A percentile compares a stretch with the other conserved stretches of the same genome.
phyloP scores from a whole-genome alignment of 2,888 invertebrate genomes.

The Phrixothrix hirtus region DNA sequence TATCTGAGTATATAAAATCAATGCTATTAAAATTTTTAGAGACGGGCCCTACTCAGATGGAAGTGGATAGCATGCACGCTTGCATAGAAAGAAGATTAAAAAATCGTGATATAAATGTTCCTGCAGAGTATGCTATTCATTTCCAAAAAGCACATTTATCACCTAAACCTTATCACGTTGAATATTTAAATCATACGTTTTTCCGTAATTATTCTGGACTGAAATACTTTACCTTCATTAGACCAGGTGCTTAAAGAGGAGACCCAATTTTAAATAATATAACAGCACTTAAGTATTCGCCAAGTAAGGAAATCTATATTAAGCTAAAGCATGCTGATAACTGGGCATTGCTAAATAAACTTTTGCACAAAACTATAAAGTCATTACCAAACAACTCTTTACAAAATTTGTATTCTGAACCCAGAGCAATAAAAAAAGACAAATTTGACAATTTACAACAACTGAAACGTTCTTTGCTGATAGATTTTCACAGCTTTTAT shows the following conservation, averaged over 20 bases:
- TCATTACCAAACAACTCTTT: conserved; percentile 1
- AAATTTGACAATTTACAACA: too few relatives aligned
- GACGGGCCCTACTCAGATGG: conserved; percentile 3
- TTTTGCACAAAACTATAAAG: conserved; percentile 2
- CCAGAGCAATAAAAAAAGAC: too few relatives aligned
- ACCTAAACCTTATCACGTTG: conserved; percentile 6
- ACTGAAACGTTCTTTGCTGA: too few relatives aligned
- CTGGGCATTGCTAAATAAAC: conserved; percentile 5
- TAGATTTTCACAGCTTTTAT: too few relatives aligned
- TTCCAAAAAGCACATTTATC: conserved; percentile 3
- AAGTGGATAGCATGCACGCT: neutral
- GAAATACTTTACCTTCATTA: conserved; percentile 3
- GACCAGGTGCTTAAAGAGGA: neutral
- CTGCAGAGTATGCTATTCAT: conserved; percentile 10
- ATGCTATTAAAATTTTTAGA: too few relatives aligned
- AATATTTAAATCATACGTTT: conserved; percentile 5
- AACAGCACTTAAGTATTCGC: conserved; percentile 6
- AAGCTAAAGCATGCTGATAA: conserved; percentile 6
- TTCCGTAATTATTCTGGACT: conserved; percentile 1
- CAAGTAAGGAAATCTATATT: conserved; percentile 6
- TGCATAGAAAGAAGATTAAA: conserved; percentile 4
- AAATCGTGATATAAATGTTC: conserved; percentile 5
- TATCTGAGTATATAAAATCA: conserved; percentile 4
- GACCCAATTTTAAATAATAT: conserved; percentile 1
- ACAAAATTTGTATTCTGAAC: conserved; percentile 5